phyloP scores from a whole-genome alignment of 2,888 invertebrate species.

The Clusia tigrina region DNA sequence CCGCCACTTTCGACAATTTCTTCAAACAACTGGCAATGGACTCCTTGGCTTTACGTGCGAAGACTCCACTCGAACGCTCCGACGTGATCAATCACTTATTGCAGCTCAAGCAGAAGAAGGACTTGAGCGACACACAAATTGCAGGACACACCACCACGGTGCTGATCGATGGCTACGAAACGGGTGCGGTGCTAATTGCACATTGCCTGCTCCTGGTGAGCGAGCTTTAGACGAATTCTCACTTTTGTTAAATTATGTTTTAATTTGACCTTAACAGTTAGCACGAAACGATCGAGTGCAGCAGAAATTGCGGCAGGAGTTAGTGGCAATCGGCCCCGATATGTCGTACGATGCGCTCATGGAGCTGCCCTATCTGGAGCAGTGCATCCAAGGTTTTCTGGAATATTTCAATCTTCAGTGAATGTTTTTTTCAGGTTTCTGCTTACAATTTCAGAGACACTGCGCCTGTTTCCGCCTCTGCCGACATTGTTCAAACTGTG shows the following conservation, averaged over 20 bases:
- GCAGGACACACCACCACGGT: constrained; percentile 52
- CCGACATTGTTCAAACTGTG: constrained; percentile 44
- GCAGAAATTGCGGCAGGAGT: constrained; percentile 45
- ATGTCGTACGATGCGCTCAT: constrained; percentile 43
- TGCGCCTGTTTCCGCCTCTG: constrained; percentile 47
- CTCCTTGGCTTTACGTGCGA: constrained; percentile 35
- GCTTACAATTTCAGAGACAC: constrained; percentile 40
- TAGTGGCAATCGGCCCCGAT: constrained; percentile 30
- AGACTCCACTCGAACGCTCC: constrained; percentile 29
- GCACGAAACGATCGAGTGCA: constrained; percentile 43
- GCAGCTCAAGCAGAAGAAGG: constrained; percentile 44
- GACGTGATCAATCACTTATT: constrained; percentile 51
- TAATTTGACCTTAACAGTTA: constrained; percentile 34
- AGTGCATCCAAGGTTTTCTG: constrained; percentile 46
- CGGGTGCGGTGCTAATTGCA: constrained; percentile 47
- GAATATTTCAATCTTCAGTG: neutral
- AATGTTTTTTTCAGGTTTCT: neutral
- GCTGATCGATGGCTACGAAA: constrained; percentile 52
- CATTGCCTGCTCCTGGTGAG: constrained; percentile 49
- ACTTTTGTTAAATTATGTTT: neutral
- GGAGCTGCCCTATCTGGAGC: constrained; percentile 50
- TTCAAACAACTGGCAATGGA: constrained; percentile 37
- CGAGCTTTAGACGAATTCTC: neutral
- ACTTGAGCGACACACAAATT: constrained; percentile 41
- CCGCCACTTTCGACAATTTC: constrained; percentile 31